Conservation (phyloP, 2,113 vertebrate genomes). For the Paradoxurus hermaphroditus region DNA sequence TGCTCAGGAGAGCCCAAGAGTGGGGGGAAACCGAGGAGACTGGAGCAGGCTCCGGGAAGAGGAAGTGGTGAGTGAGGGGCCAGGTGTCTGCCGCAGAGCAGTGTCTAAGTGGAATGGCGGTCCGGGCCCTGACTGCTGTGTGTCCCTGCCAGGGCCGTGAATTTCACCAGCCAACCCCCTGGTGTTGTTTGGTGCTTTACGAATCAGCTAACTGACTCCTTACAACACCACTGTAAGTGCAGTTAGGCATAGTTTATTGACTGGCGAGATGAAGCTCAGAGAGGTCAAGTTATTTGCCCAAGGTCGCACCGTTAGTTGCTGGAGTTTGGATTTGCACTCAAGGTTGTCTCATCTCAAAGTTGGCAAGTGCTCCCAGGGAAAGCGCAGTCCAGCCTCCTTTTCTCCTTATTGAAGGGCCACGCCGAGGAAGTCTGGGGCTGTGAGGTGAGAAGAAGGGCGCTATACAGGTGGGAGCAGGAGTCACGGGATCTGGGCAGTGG, state of each 20-base stretch:
- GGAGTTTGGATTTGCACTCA: neutral
- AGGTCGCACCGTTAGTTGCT: neutral
- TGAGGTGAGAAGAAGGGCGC: neutral
- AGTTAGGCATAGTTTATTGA: neutral
- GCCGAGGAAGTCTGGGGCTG: neutral
- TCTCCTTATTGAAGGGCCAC: neutral
- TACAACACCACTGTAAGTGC: neutral
- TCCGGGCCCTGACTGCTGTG: neutral
- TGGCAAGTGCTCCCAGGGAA: neutral
- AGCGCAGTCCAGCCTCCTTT: neutral
- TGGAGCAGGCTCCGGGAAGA: neutral
- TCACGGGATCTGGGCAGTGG: accelerated
- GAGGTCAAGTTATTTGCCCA: neutral
- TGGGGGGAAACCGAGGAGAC: neutral
- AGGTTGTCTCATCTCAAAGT: neutral
- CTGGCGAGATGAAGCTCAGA: neutral
- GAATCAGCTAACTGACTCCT: neutral
- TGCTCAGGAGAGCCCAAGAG: neutral
- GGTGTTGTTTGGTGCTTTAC: neutral
- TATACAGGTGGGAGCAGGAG: too few species aligned
- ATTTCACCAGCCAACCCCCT: neutral
- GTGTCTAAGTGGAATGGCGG: neutral
- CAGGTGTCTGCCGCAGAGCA: accelerated
- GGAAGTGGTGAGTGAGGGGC: too few species aligned
- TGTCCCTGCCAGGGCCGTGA: neutral